Evolutionary conservation across 2,888 invertebrate genomes (phyloP).

Genomic region (Tipula lateralis): DNA sequence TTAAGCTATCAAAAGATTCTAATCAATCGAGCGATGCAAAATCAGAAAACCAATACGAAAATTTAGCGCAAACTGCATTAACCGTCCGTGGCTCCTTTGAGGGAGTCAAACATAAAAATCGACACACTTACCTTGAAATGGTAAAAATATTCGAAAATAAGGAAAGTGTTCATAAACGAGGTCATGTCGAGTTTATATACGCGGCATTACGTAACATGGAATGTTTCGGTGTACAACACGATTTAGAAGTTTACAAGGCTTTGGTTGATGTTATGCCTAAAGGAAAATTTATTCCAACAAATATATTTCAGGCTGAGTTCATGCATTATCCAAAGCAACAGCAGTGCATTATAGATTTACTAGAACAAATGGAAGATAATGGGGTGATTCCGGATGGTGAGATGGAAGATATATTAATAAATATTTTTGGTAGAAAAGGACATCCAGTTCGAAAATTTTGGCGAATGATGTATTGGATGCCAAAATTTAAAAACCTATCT

Average conservation of each 20-base stretch:
- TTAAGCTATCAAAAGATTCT: background rate
- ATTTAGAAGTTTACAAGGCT: constrained; percentile 79
- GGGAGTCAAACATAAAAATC: constrained; percentile 51
- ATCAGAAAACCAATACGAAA: background rate
- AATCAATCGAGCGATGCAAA: background rate
- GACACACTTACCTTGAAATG: constrained; percentile 65
- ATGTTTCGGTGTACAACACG: constrained; percentile 82
- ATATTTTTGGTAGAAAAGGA: constrained; percentile 76
- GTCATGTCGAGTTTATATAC: constrained; percentile 92
- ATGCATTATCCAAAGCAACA: constrained; percentile 96
- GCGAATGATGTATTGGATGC: constrained; percentile 87
- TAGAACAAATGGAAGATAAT: constrained; percentile 93
- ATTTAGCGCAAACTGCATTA: constrained; percentile 29
- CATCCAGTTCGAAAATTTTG: constrained; percentile 68
- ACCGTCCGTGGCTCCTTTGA: constrained; percentile 34
- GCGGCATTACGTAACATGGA: constrained; percentile 83
- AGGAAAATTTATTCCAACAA: constrained; percentile 78
- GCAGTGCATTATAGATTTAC: constrained; percentile 80
- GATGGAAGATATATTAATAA: constrained; percentile 73
- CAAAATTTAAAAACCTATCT: constrained; percentile 85
- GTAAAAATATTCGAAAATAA: constrained; percentile 67
- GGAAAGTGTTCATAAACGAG: constrained; percentile 63
- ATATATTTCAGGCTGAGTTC: constrained; percentile 80
- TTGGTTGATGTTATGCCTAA: constrained; percentile 82
- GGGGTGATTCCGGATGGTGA: constrained; percentile 89